Conservation (phyloP, 2,113 vertebrate species). For the Nestor notabilis region DNA sequence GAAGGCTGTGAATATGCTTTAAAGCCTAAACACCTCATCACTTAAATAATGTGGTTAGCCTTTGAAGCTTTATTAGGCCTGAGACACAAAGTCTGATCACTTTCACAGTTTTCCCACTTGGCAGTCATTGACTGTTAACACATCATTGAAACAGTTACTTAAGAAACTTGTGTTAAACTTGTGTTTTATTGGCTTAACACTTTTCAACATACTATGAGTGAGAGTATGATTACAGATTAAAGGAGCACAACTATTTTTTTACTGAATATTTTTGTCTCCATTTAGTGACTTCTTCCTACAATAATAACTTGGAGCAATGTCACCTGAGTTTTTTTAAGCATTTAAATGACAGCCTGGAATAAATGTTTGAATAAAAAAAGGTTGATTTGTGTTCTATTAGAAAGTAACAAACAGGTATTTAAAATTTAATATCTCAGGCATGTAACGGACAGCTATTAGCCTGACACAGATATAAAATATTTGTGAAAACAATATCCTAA, state of each 20-base stretch:
- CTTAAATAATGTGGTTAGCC: not conserved
- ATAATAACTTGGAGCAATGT: not conserved
- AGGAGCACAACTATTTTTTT: not conserved
- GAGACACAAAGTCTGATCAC: conserved; percentile 12
- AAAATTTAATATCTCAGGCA: not conserved
- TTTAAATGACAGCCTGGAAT: not conserved
- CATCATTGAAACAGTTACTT: conserved; percentile 10
- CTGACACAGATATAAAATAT: not conserved
- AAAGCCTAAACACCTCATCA: conserved; percentile 52
- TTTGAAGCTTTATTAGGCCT: conserved; percentile 51
- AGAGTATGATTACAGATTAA: not conserved
- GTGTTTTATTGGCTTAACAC: not conserved
- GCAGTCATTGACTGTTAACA: conserved; percentile 25
- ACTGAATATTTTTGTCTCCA: not conserved
- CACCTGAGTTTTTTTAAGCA: not conserved
- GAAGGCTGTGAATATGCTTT: not conserved
- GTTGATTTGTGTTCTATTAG: not conserved
- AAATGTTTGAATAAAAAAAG: not conserved
- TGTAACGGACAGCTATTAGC: not conserved
- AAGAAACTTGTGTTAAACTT: not conserved
- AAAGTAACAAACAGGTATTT: not conserved
- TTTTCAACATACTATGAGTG: not conserved
- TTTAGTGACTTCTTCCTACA: not conserved
- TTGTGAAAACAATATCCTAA: not conserved
- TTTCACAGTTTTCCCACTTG: conserved; percentile 29